phyloP scores from a whole-genome alignment of 2,888 invertebrate species.

The Sussaba pulchella region DNA sequence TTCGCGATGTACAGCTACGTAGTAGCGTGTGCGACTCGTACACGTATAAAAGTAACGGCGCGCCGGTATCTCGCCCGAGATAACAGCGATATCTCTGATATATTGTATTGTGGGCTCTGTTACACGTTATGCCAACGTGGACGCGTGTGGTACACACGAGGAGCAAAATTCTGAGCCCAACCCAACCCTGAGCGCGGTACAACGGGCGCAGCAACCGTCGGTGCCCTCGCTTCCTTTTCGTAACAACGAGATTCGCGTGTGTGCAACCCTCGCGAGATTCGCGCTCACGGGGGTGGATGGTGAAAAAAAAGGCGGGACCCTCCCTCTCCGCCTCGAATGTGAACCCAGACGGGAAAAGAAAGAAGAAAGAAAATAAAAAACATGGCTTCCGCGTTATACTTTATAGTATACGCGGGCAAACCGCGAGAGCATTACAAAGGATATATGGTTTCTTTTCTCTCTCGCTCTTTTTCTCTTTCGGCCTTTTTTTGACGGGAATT shows the following conservation, averaged over 20 bases:
- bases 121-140: conserved; percentile 51
- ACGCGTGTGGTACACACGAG: conserved; percentile 35
- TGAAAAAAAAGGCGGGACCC: conserved; percentile 43
- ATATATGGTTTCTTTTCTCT: conserved; percentile 22
- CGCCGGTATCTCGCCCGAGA: conserved; percentile 76
- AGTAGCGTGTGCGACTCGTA: conserved; percentile 45
- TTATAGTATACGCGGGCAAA: conserved; percentile 29
- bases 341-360: conserved; percentile 7
- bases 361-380: conserved; percentile 22
- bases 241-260: conserved; percentile 40
- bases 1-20: conserved; percentile 61
- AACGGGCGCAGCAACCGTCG: conserved; percentile 11
- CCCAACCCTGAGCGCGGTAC: conserved; percentile 15
- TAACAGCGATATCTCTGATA: conserved; percentile 83
- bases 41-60: conserved; percentile 72
- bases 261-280: conserved; percentile 42
- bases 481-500: conserved; percentile 3
- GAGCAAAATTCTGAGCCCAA: conserved; percentile 44
- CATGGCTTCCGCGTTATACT: conserved; percentile 51
- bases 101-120: conserved; percentile 79
- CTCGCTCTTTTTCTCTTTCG: conserved; percentile 4
- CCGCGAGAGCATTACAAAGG: conserved; percentile 28
- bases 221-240: conserved; percentile 36
- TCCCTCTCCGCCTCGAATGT: conserved; percentile 10
- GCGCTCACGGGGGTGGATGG: conserved; percentile 17